Evolutionary conservation across 2,113 vertebrate genomes (phyloP).

Genomic region (Ailurus styani): DNA sequence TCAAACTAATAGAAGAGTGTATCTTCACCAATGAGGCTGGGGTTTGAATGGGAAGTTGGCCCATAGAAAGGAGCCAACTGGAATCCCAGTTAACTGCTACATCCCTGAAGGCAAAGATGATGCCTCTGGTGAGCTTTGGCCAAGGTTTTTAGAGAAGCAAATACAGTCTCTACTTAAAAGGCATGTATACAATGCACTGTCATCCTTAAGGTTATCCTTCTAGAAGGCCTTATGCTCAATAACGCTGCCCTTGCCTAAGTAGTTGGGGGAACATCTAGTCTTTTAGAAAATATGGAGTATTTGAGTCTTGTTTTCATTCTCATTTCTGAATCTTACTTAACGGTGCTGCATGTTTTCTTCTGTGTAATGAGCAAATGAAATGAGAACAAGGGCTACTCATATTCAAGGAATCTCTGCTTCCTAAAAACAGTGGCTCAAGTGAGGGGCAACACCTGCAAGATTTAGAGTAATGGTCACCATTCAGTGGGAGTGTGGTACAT

Average conservation of each 20-base stretch:
- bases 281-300: not conserved
- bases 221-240: not conserved
- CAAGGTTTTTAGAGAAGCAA: not conserved
- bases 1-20: not conserved
- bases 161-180: not conserved
- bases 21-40: not conserved
- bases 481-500: not conserved
- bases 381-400: not conserved
- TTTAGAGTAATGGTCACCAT: not conserved
- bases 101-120: not conserved
- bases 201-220: not conserved
- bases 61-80: not conserved
- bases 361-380: not conserved
- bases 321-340: not conserved
- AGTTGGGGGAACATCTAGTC: not conserved
- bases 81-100: not conserved
- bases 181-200: not conserved
- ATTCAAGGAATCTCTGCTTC: not conserved
- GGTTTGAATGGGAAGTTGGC: not conserved
- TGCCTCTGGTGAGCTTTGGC: not conserved
- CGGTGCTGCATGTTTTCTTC: not conserved
- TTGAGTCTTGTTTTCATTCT: not conserved
- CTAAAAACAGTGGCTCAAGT: not conserved
- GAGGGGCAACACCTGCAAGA: not conserved
- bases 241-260: not conserved